Conservation (phyloP, 2,797 vertebrate genomes). For the Hippocampus kuda region DNA sequence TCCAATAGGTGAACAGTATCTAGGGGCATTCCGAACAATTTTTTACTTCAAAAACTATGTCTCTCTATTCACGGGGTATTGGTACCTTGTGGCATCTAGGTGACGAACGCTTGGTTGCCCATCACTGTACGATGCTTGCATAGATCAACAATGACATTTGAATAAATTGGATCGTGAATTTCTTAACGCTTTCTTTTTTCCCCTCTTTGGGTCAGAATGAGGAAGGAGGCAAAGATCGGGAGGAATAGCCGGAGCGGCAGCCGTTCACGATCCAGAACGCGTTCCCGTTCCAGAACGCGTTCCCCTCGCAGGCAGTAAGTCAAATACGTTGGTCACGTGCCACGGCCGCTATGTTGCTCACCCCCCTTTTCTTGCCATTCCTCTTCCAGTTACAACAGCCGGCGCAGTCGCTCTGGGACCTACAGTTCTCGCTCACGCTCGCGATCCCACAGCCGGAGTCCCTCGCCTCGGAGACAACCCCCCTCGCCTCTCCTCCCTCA, state of each 20-base stretch:
- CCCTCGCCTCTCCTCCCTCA: slow-evolving; percentile 82
- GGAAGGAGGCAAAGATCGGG: slow-evolving; percentile 88
- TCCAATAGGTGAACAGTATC: too few relatives aligned
- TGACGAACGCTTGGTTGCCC: too few relatives aligned
- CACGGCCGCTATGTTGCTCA: not conserved
- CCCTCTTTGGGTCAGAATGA: slow-evolving; percentile 60
- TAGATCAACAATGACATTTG: too few relatives aligned
- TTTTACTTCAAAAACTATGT: too few relatives aligned
- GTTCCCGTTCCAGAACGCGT: slow-evolving; percentile 83
- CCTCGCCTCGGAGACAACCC: slow-evolving; percentile 81
- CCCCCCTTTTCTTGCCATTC: not conserved
- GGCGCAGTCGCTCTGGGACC: slow-evolving; percentile 89
- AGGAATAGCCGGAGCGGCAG: slow-evolving; percentile 85
- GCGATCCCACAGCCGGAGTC: slow-evolving; percentile 89
- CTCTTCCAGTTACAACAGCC: slow-evolving; percentile 80
- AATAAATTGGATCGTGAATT: too few relatives aligned
- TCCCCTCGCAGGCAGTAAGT: slow-evolving; percentile 89
- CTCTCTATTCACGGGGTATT: too few relatives aligned
- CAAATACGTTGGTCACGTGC: too few relatives aligned
- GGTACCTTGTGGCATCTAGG: too few relatives aligned
- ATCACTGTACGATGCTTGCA: too few relatives aligned
- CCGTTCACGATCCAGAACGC: slow-evolving; percentile 81
- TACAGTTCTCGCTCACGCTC: slow-evolving; percentile 95
- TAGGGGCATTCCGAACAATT: too few relatives aligned
- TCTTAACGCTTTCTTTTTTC: not conserved